Evolutionary conservation across 2,888 invertebrate species (phyloP).

Genomic region (Acleris emargana): DNA sequence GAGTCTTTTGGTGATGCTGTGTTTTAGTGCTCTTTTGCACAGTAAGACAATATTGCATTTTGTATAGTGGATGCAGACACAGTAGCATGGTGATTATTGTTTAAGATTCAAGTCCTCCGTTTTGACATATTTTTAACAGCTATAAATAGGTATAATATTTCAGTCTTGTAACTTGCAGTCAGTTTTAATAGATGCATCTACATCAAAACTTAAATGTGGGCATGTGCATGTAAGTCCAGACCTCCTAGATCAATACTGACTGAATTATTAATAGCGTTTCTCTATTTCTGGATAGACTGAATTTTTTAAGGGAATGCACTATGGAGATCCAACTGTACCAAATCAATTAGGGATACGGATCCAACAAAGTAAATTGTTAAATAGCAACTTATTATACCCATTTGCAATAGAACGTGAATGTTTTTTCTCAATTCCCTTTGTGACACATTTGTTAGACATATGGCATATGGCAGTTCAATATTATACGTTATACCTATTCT

Average conservation of each 20-base stretch:
- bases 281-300: constrained; percentile 20
- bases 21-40: constrained; percentile 56
- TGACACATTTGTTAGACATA: too few species aligned
- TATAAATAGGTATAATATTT: too few species aligned
- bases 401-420: too few species aligned
- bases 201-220: not conserved
- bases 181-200: too few species aligned
- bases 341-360: too few species aligned
- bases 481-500: too few species aligned
- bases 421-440: too few species aligned
- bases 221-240: not conserved
- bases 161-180: too few species aligned
- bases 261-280: constrained; percentile 19
- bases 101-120: not conserved
- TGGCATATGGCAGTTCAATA: too few species aligned
- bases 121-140: not conserved
- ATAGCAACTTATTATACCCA: too few species aligned
- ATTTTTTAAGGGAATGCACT: not conserved
- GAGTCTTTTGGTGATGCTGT: constrained; percentile 63
- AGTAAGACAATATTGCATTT: constrained; percentile 57
- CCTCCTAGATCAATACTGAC: constrained; percentile 19
- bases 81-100: constrained; percentile 45
- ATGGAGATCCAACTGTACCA: too few species aligned
- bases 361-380: too few species aligned
- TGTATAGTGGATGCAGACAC: constrained; percentile 58